Base-by-base conservation (phyloP, 2,113 vertebrate genomes). In the Callipepla squamata region DNA sequence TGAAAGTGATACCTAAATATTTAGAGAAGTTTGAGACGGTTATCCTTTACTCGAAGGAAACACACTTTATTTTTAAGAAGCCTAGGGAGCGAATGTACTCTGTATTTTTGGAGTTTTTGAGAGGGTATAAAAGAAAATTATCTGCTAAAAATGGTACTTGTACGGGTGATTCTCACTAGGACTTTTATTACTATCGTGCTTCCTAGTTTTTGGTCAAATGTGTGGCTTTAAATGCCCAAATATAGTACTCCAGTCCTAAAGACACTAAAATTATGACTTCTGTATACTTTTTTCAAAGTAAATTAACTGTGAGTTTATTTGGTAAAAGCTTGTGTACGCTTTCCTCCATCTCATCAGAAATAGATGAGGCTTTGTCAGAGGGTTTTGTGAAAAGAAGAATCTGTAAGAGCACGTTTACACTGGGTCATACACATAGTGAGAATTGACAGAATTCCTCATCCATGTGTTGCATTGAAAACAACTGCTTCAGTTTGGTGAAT, bases 21-120 rank as follows among this genome's bases (percentile, higher is more conserved):
- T 89, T 94, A 80, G 93, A 92, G 79, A 51, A 47, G 30, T 67
- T 80, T 87, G 87, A 87, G 72, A 59, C 80, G 85, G 55, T 89
- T 93, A 77, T 42, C 45, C 45, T 9, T 62, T 87, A 75, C 22
- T 83, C 73, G 63, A 9, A 51, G 45, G 59, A 83, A 89, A 82
- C 80, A 36, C 18, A 26, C 12, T 90, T 90, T 67, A 68, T 79
- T 91, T 87, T n/a, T 62, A 53, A 73, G 92, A 92, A 89, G 48
- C 45, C 63, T 77, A 38, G 26, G 11, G 36, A 95, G 36, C 73
- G 44, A 68, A 76, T 34, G 36, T 40, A 82, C 53, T 80, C 10
- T 62, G 17, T 76, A 18, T 18, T 65, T 87, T 40, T 57, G 36
- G 42, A 53, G 72, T 30, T 40, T 73, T 55, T 87, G 36, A 32